A percentile compares a stretch with the other conserved stretches of the same genome.
These are phyloP conservation scores for Amitus sp. DNA, from an alignment of 2,888 invertebrate species.

Conservation along the genomic window DNA sequence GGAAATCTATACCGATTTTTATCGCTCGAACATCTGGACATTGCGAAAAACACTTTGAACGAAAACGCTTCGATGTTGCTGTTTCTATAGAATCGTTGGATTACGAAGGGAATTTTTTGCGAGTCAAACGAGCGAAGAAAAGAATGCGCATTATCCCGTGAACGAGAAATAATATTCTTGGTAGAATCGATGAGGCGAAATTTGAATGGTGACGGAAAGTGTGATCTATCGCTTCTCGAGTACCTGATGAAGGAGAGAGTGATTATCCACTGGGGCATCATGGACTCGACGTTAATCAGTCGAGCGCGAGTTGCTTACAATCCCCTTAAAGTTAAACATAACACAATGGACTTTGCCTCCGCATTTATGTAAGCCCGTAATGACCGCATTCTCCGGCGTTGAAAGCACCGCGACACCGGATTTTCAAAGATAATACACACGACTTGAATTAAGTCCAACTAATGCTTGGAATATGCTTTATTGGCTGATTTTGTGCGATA, in stretches of 20 bases:
- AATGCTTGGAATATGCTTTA: too few species aligned
- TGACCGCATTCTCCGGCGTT: slow-evolving; percentile 25
- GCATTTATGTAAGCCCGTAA: slow-evolving; percentile 26
- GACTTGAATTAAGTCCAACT: slow-evolving; percentile 23
- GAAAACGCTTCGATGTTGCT: too few species aligned
- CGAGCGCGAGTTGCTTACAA: slow-evolving; percentile 17
- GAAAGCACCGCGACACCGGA: slow-evolving; percentile 21
- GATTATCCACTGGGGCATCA: slow-evolving; percentile 41
- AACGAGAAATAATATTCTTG: not conserved
- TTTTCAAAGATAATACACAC: slow-evolving; percentile 10
- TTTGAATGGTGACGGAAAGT: not conserved
- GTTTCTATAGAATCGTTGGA: too few species aligned
- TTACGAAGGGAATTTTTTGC: too few species aligned
- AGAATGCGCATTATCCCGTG: too few species aligned
- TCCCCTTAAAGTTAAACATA: slow-evolving; percentile 26
- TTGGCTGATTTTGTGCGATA: too few species aligned
- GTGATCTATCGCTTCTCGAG: slow-evolving; percentile 11
- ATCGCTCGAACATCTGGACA: too few species aligned
- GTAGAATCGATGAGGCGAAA: not conserved
- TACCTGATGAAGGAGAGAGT: slow-evolving; percentile 40
- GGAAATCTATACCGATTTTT: too few species aligned
- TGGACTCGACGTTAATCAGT: slow-evolving; percentile 39
- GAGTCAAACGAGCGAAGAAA: too few species aligned
- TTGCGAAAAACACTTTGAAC: too few species aligned
- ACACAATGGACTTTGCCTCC: slow-evolving; percentile 11